Evolutionary conservation across 2,113 vertebrate species (phyloP).

Genomic region (Saguinus imperator): DNA sequence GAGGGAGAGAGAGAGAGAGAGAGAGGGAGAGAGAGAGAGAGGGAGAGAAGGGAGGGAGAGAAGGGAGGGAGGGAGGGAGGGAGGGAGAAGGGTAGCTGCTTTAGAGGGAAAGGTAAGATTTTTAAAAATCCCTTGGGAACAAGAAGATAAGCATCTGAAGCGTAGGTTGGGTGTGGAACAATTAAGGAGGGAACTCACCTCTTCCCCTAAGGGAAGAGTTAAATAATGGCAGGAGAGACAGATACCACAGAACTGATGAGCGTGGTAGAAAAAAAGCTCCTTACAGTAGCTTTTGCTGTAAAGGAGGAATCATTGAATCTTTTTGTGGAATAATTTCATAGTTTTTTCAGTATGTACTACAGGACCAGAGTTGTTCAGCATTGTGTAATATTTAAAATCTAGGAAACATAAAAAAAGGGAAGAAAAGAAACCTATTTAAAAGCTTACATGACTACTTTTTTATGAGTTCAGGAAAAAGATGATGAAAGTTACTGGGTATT

Average conservation of each 20-base stretch:
- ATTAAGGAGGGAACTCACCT: background rate
- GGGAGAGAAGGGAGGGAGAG: too few relatives aligned
- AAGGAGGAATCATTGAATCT: background rate
- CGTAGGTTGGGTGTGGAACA: rapidly evolving
- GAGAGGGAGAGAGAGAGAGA: rapidly evolving
- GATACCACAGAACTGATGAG: background rate
- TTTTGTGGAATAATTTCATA: background rate
- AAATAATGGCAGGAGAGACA: background rate
- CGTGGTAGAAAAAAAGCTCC: background rate
- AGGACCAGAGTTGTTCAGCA: background rate
- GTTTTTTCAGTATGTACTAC: background rate
- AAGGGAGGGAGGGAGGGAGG: too few relatives aligned
- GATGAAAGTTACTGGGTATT: background rate
- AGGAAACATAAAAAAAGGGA: background rate
- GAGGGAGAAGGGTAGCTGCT: too few relatives aligned
- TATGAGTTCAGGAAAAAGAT: background rate
- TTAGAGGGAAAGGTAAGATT: background rate
- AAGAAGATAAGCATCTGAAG: background rate
- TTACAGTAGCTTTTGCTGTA: background rate
- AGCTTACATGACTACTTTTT: background rate
- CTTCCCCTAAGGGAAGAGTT: background rate
- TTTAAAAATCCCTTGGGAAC: background rate
- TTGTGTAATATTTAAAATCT: background rate
- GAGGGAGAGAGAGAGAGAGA: too few relatives aligned
- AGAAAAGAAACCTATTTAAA: background rate